phyloP scores from a whole-genome alignment of 2,888 invertebrate genomes.

The Bedellia somnulentella region DNA sequence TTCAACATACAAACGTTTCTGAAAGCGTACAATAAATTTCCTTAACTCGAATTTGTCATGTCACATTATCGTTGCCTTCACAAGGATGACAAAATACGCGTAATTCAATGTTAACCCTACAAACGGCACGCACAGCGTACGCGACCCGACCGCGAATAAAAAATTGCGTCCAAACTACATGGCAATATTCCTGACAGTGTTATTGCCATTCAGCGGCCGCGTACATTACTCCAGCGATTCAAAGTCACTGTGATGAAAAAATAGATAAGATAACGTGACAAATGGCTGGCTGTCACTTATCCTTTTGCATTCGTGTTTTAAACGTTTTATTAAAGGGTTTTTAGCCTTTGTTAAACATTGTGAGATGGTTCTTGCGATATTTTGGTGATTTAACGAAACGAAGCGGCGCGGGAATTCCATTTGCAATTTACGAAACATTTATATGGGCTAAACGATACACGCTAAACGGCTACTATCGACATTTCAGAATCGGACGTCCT shows the following conservation, averaged over 20 bases:
- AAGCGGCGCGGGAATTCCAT: too few relatives aligned
- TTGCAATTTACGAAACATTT: too few relatives aligned
- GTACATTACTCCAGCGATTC: conserved; percentile 10
- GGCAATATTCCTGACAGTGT: not conserved
- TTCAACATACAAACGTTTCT: too few relatives aligned
- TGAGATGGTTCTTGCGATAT: too few relatives aligned
- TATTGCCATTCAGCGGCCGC: conserved; percentile 1
- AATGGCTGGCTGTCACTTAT: conserved; percentile 14
- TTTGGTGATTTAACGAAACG: too few relatives aligned
- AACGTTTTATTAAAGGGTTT: conserved; percentile 3
- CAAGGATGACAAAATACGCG: conserved; percentile 3
- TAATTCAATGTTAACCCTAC: conserved; percentile 2
- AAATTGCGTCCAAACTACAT: not conserved
- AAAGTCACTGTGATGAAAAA: conserved; percentile 6
- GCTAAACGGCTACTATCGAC: too few relatives aligned
- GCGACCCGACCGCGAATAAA: conserved; percentile 1
- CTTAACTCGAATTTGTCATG: conserved; percentile 1
- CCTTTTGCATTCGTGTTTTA: conserved; percentile 11
- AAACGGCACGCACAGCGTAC: too few relatives aligned
- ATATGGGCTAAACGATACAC: too few relatives aligned
- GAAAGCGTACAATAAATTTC: too few relatives aligned
- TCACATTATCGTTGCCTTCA: conserved; percentile 1
- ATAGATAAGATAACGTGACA: conserved; percentile 15
- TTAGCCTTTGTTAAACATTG: not conserved
- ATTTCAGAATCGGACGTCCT: too few relatives aligned